Conservation (phyloP, 2,797 vertebrate genomes). For the Molothrus ater region DNA sequence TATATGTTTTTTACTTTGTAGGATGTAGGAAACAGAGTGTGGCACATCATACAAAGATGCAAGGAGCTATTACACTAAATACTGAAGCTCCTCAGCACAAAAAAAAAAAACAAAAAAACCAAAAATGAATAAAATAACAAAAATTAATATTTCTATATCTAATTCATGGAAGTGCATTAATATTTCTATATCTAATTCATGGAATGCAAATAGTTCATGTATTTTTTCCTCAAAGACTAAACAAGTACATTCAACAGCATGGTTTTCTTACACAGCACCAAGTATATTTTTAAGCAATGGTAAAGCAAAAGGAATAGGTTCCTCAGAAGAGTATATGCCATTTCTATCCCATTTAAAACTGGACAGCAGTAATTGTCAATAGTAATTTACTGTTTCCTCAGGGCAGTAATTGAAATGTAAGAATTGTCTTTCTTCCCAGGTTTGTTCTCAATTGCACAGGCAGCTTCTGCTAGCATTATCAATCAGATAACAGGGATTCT, state of each 20-base stretch:
- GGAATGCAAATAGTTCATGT: neutral
- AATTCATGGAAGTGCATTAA: neutral
- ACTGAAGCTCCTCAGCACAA: neutral
- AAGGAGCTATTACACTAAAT: neutral
- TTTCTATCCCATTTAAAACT: neutral
- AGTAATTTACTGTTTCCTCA: slow-evolving; percentile 41
- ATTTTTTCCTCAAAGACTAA: neutral
- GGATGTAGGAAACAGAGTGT: neutral
- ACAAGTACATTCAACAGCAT: neutral
- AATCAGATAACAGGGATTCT: slow-evolving; percentile 18
- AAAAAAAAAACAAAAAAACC: too few species aligned
- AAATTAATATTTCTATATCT: neutral
- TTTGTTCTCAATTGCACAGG: neutral
- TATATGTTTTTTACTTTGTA: neutral
- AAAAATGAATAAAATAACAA: neutral
- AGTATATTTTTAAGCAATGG: neutral
- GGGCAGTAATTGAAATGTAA: slow-evolving; percentile 32
- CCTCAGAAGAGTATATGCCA: neutral
- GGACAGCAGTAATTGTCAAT: slow-evolving; percentile 10
- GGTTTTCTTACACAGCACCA: neutral
- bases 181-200: neutral
- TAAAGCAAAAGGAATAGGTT: neutral
- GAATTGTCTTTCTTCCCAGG: slow-evolving; percentile 2
- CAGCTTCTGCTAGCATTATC: slow-evolving; percentile 14
- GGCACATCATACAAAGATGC: neutral